Conservation (phyloP, 2,888 invertebrate species). For the Oligia strigilis region DNA sequence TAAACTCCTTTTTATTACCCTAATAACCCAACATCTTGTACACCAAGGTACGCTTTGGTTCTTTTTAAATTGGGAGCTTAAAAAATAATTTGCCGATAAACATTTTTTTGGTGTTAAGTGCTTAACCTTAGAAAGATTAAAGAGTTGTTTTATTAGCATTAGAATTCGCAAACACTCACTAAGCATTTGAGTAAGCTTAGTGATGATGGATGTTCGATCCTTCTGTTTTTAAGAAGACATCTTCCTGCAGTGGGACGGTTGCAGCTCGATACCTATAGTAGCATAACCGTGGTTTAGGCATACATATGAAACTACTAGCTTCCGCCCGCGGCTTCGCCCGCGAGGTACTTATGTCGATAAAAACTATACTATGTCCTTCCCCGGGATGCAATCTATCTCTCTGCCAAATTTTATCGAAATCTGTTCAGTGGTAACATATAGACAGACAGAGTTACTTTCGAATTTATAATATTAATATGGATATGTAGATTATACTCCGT, state of each 20-base stretch:
- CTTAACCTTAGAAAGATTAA: not conserved
- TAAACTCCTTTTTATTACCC: constrained; percentile 54
- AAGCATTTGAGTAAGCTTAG: not conserved
- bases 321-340: too few relatives aligned
- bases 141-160: not conserved
- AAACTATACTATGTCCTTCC: too few relatives aligned
- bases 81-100: constrained; percentile 34
- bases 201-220: not conserved
- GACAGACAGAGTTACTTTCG: too few relatives aligned
- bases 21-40: constrained; percentile 48
- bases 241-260: not conserved
- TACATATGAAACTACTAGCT: not conserved
- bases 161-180: not conserved
- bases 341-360: too few relatives aligned
- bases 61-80: constrained; percentile 35
- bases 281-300: not conserved
- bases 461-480: too few relatives aligned
- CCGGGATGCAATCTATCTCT: too few relatives aligned
- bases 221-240: not conserved
- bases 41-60: constrained; percentile 47
- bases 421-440: too few relatives aligned
- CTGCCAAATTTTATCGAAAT: too few relatives aligned
- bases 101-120: constrained; percentile 11
- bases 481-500: not conserved
- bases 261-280: not conserved